phyloP scores from a whole-genome alignment of 2,113 vertebrate species.

The Calidris pugnax region DNA sequence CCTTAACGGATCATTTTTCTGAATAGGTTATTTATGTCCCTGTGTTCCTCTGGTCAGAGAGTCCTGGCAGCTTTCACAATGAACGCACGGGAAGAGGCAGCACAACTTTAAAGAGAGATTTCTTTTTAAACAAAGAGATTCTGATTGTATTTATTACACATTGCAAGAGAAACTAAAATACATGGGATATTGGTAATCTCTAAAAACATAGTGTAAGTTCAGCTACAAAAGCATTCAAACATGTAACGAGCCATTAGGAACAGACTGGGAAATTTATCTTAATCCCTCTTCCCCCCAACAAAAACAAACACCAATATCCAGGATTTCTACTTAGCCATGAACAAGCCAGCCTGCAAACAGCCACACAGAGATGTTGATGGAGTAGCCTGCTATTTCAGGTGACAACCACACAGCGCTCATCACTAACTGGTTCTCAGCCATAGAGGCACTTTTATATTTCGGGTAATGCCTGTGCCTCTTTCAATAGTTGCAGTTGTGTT shows the following conservation, averaged over 20 bases:
- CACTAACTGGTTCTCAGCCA: background rate
- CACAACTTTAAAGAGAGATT: background rate
- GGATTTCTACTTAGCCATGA: background rate
- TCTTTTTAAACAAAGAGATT: background rate
- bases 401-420: background rate
- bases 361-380: background rate
- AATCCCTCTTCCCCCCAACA: background rate
- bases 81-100: background rate
- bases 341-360: background rate
- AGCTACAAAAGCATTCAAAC: background rate
- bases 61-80: background rate
- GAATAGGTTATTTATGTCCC: conserved; percentile 18
- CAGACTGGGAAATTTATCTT: background rate
- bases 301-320: background rate
- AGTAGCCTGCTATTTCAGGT: background rate
- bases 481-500: background rate
- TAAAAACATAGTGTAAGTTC: background rate
- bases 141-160: conserved; percentile 5
- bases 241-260: background rate
- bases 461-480: background rate
- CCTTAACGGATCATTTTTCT: conserved; percentile 4
- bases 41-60: background rate
- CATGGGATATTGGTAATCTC: background rate
- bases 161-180: conserved; percentile 8
- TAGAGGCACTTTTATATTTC: background rate